Percentiles rank a stretch among this genome's conserved stretches.
Conservation (phyloP, 1,140 invertebrate genomes). For the Mycetomoellerius zeteki region DNA sequence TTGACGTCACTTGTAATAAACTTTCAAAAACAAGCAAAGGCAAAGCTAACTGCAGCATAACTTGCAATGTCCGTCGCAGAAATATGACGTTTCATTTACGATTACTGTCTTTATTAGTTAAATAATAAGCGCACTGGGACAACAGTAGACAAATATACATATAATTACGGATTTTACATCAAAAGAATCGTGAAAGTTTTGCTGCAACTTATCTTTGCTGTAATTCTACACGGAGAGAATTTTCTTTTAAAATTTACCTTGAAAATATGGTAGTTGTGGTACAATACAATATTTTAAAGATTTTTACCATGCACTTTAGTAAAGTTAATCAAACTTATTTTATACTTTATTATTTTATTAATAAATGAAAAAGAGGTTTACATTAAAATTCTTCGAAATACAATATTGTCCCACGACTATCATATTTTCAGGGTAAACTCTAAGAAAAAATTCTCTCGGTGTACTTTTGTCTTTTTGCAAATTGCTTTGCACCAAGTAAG, state of each 20-base stretch:
- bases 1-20: constrained; percentile 28
- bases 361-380: too few species aligned
- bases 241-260: too few species aligned
- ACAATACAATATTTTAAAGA: too few species aligned
- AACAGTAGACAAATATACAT: not conserved
- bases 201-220: constrained; percentile 7
- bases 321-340: too few species aligned
- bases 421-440: too few species aligned
- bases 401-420: too few species aligned
- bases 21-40: constrained; percentile 1
- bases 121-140: not conserved
- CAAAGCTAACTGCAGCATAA: not conserved
- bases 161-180: constrained; percentile 11
- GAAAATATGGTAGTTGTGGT: too few species aligned
- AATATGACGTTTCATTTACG: constrained; percentile 8
- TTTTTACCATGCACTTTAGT: too few species aligned
- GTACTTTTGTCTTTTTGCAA: not conserved
- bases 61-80: not conserved
- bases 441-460: too few species aligned
- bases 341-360: too few species aligned
- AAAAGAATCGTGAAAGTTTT: constrained; percentile 12
- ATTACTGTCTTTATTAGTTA: not conserved
- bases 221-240: too few species aligned
- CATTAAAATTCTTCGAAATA: too few species aligned
- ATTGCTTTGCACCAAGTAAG: not conserved